Percentiles rank a stretch among this genome's conserved stretches.
Conservation (phyloP, 2,113 vertebrate genomes). For the Ammodytes marinus region DNA sequence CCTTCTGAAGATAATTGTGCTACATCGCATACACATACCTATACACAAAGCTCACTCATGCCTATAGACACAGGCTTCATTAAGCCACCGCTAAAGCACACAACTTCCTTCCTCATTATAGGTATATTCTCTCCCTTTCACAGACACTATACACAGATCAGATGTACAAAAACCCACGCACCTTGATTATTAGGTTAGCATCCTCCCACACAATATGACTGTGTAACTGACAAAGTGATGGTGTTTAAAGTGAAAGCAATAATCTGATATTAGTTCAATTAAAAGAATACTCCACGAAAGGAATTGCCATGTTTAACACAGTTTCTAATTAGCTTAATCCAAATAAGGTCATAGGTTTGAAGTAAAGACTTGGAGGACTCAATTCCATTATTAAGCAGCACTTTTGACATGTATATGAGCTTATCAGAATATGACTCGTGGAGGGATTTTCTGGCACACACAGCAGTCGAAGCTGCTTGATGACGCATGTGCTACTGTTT, state of each 20-base stretch:
- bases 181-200: conserved; percentile 7
- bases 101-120: conserved; percentile 13
- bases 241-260: conserved; percentile 32
- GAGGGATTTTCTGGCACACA: conserved; percentile 23
- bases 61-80: neutral
- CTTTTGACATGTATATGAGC: conserved; percentile 8
- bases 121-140: neutral
- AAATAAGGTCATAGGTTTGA: conserved; percentile 29
- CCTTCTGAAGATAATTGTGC: conserved; percentile 27
- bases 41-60: neutral
- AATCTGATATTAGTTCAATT: conserved; percentile 34
- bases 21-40: conserved; percentile 1
- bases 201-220: conserved; percentile 16
- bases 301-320: neutral
- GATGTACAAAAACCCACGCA: conserved; percentile 15
- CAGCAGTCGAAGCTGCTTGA: conserved; percentile 25
- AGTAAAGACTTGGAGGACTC: conserved; percentile 5
- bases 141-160: neutral
- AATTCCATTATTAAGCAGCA: conserved; percentile 27
- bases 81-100: conserved; percentile 10
- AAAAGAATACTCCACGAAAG: neutral
- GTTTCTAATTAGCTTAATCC: conserved; percentile 22
- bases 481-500: conserved; percentile 27
- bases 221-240: conserved; percentile 8
- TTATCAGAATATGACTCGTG: conserved; percentile 33